A percentile compares a stretch with the other conserved stretches of the same genome.
Evolutionary conservation across 2,888 invertebrate genomes (phyloP).

Genomic region (Drosophila rellima): DNA sequence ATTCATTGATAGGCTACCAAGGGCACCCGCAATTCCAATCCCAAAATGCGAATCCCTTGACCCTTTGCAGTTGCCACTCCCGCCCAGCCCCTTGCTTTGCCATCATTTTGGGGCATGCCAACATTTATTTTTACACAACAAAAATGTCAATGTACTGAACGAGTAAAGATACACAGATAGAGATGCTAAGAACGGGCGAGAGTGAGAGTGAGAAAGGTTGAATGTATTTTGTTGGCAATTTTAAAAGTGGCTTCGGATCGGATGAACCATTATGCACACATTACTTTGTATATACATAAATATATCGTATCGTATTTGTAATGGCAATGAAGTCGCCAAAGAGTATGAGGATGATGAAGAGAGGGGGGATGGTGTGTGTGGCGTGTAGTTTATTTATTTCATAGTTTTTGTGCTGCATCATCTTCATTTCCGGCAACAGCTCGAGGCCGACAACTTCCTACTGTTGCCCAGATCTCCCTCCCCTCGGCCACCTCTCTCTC

Average conservation of each 20-base stretch:
- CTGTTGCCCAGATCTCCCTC: conserved; percentile 7
- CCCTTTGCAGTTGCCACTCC: conserved; percentile 21
- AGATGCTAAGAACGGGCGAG: not conserved
- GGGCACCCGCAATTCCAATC: conserved; percentile 31
- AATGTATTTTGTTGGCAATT: conserved; percentile 46
- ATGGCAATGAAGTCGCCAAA: conserved; percentile 7
- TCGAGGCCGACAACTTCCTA: conserved; percentile 70
- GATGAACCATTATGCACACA: conserved; percentile 55
- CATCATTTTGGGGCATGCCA: conserved; percentile 27
- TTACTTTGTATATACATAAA: conserved; percentile 26
- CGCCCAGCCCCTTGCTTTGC: not conserved
- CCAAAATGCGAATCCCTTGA: conserved; percentile 41
- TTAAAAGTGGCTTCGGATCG: conserved; percentile 34
- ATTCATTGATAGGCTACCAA: conserved; percentile 40
- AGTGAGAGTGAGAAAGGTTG: conserved; percentile 3
- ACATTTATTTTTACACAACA: conserved; percentile 55
- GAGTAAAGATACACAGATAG: not conserved
- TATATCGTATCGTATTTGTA: conserved; percentile 17
- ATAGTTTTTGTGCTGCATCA: conserved; percentile 80
- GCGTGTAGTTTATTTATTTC: conserved; percentile 77
- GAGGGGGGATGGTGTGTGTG: conserved; percentile 8
- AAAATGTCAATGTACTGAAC: conserved; percentile 59
- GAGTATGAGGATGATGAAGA: not conserved
- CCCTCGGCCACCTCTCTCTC: not conserved
- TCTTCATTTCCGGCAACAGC: conserved; percentile 80